phyloP scores from a whole-genome alignment of 2,888 invertebrate species.

The Ceraclea dissimilis region DNA sequence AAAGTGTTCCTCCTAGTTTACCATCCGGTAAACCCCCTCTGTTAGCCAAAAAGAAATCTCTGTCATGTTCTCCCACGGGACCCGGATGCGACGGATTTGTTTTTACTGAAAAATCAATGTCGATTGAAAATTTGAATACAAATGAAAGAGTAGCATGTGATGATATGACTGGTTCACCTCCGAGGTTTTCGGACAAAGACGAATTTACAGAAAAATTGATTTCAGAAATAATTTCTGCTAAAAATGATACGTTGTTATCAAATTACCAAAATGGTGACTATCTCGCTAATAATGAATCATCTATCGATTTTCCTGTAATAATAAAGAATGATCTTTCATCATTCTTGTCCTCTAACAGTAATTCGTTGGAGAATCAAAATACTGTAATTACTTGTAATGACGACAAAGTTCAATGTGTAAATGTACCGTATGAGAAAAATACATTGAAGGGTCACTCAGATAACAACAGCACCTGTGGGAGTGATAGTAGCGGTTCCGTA shows the following conservation, averaged over 20 bases:
- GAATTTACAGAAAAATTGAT: slow-evolving; percentile 41
- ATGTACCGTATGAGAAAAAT: slow-evolving; percentile 9
- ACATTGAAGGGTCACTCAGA: slow-evolving; percentile 9
- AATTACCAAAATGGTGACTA: slow-evolving; percentile 5
- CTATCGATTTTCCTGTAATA: neutral
- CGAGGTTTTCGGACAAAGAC: slow-evolving; percentile 10
- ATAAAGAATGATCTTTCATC: neutral
- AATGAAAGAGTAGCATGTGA: neutral
- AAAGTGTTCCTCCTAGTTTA: slow-evolving; percentile 25
- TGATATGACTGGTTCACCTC: neutral
- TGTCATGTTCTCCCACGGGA: slow-evolving; percentile 12
- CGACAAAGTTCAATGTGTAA: slow-evolving; percentile 17
- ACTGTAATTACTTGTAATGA: slow-evolving; percentile 4
- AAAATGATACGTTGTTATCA: slow-evolving; percentile 31
- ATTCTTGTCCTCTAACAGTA: neutral
- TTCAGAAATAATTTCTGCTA: slow-evolving; percentile 46
- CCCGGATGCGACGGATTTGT: slow-evolving; percentile 4
- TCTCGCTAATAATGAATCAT: neutral
- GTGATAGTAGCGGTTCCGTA: slow-evolving; percentile 19
- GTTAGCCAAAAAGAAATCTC: slow-evolving; percentile 15
- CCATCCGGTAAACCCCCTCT: slow-evolving; percentile 21
- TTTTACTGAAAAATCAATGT: slow-evolving; percentile 8
- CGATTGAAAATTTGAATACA: slow-evolving; percentile 2
- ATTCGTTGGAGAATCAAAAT: neutral
- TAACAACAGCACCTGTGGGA: slow-evolving; percentile 22